Conservation (phyloP, 2,113 vertebrate species). For the Drymodes brunneopygia region DNA sequence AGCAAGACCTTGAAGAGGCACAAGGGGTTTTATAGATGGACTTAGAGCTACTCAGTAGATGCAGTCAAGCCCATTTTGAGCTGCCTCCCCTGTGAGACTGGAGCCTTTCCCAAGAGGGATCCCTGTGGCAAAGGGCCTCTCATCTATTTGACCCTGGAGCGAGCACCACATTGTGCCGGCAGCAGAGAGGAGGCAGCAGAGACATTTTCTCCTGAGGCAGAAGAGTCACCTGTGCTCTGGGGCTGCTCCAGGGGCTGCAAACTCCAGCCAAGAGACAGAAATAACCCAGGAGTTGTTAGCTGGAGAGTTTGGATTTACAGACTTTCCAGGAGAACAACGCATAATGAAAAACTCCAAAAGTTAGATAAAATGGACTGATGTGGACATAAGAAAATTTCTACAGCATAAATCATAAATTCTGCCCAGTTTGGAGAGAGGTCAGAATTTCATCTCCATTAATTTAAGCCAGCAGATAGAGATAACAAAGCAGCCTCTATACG, state of each 20-base stretch:
- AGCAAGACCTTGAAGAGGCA: neutral
- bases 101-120: neutral
- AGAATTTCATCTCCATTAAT: neutral
- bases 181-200: neutral
- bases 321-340: neutral
- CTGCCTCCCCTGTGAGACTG: neutral
- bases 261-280: neutral
- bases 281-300: neutral
- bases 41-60: neutral
- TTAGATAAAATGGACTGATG: neutral
- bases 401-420: neutral
- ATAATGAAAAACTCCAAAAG: neutral
- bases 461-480: neutral
- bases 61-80: neutral
- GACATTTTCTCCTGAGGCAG: neutral
- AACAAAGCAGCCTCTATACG: neutral
- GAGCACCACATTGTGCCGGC: fast-evolving
- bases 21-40: neutral
- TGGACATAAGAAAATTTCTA: neutral
- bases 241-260: neutral
- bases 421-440: neutral
- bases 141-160: neutral
- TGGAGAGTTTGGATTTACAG: neutral
- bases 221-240: neutral
- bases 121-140: neutral